Evolutionary conservation across 2,797 vertebrate genomes (phyloP), one percentile per base, ranked within the genome.

Genomic region (Valencia hispanica): DNA sequence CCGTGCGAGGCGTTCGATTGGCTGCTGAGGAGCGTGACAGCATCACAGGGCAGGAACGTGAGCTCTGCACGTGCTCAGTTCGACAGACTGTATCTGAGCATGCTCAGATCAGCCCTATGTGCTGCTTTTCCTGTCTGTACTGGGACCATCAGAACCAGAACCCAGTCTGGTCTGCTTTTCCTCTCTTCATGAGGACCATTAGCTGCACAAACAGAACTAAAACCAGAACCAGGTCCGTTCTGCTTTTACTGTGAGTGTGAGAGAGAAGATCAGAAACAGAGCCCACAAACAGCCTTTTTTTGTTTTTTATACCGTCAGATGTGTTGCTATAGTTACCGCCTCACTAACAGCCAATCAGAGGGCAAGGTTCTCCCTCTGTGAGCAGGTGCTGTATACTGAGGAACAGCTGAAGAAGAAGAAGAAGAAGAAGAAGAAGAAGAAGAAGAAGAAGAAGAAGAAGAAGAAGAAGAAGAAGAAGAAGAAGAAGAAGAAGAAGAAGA

Each of bases 11-110:
- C 71, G 4, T 65, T 72, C 70, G 79, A 91, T 92, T 91, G 91
- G 93, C 74, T 30, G 50, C 51, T 51, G 27, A 59, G 0, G 10
- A 50, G 27, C 72, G 75, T 79, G 79, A 75, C 73, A 76, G 83
- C 88, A 91, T 92, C 91, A 93, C 83, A 89, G 86, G 86, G 59
- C 73, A 72, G 77, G 39, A 89, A 93, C 79, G 88, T 88, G 85
- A 86, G 87, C 50, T 79, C 51, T 79, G 88, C 92, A 92, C 86
- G 68, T 77, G 89, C 88, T 78, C 55, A 78, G 81, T 71, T 9
- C 9, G 4, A 59, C 17, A 18, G 12, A 34, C 17, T 34, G 4
- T 20, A 25, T 32, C 17, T 61, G 72, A 11, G 55, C n/a, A 45
- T 45, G 66, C 43, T 1, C 41, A 45, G 65, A 43, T 34, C 15